A percentile compares a stretch with the other conserved stretches of the same genome.
Conservation (phyloP, 92 coral and sea anemone genomes). For the Actinernus sp. region DNA sequence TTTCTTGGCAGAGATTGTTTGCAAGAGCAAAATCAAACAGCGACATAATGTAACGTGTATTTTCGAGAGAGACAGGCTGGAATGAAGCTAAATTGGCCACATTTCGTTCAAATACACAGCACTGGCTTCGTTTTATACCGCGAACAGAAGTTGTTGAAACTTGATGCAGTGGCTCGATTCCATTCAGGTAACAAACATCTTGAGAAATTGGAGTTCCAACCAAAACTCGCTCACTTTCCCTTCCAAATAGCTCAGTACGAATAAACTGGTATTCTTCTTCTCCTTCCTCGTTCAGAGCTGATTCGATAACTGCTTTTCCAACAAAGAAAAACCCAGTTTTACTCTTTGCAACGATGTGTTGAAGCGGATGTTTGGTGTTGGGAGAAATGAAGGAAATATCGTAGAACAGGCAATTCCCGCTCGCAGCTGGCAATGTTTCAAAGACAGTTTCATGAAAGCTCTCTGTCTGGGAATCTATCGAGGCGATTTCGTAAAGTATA, state of each 20-base stretch:
- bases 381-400: conserved; percentile 63
- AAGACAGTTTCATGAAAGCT: conserved; percentile 3
- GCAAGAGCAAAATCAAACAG: conserved; percentile 75
- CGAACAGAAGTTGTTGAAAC: conserved; percentile 21
- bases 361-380: conserved; percentile 74
- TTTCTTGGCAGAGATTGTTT: not conserved
- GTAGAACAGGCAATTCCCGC: conserved; percentile 4
- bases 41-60: conserved; percentile 81
- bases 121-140: conserved; percentile 26
- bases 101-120: conserved; percentile 50
- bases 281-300: conserved; percentile 13
- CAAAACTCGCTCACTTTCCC: conserved; percentile 74
- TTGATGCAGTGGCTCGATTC: conserved; percentile 64
- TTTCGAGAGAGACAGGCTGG: conserved; percentile 41
- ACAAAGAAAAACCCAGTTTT: conserved; percentile 69
- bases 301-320: conserved; percentile 51
- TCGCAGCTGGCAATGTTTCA: conserved; percentile 1
- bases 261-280: conserved; percentile 27
- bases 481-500: conserved; percentile 9
- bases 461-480: not conserved
- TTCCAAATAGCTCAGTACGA: conserved; percentile 32
- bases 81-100: conserved; percentile 31
- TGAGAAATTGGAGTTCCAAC: conserved; percentile 95
- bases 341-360: conserved; percentile 73
- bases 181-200: conserved; percentile 67